Evolutionary conservation across 30 jellyfish, hydroid and myxozoan genomes (phyloP).

Genomic region (Hydractinia symbiolongicarpus): DNA sequence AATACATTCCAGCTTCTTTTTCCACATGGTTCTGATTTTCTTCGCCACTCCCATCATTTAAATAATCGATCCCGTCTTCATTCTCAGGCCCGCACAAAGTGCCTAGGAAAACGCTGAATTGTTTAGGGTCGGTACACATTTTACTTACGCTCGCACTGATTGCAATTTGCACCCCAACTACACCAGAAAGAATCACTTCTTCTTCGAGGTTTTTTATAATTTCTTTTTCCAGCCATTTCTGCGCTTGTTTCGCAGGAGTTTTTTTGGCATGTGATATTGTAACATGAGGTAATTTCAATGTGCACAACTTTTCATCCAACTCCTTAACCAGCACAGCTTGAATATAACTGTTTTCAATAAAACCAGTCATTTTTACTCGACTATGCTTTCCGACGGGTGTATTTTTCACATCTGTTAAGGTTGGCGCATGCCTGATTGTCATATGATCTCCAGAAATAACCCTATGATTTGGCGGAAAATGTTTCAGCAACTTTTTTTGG

Average conservation of each 20-base stretch:
- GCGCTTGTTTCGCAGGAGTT: conserved; percentile 11
- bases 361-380: conserved; percentile 55
- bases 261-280: conserved; percentile 65
- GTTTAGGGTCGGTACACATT: conserved; percentile 33
- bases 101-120: not conserved
- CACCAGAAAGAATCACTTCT: conserved; percentile 60
- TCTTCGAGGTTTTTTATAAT: conserved; percentile 25
- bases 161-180: conserved; percentile 83
- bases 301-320: conserved; percentile 34
- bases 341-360: conserved; percentile 41
- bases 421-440: conserved; percentile 68
- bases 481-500: conserved; percentile 28
- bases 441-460: conserved; percentile 71
- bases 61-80: not conserved
- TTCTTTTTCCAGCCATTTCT: not conserved
- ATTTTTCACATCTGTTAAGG: conserved; percentile 41
- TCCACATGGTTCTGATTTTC: not conserved
- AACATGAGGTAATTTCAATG: conserved; percentile 63
- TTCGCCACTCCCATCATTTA: not conserved
- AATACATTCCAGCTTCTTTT: conserved; percentile 21
- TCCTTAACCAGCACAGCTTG: conserved; percentile 81
- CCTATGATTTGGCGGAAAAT: conserved; percentile 49
- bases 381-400: conserved; percentile 60
- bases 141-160: conserved; percentile 42
- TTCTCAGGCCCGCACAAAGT: conserved; percentile 6